phyloP scores from a whole-genome alignment of 2,797 vertebrate genomes.

The Holocentrus rufus region DNA sequence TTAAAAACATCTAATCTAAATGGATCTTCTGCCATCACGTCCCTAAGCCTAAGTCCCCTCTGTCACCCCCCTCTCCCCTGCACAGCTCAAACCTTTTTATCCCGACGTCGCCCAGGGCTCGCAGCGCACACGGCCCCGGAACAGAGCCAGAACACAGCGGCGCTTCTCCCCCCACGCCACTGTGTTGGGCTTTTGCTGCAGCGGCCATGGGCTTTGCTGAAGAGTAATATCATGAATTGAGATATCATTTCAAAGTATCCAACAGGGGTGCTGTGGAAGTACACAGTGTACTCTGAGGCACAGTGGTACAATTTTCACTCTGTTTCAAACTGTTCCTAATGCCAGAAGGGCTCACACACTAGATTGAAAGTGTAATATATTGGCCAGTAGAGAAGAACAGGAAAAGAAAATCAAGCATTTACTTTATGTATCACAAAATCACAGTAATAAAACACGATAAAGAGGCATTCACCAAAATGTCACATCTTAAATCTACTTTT shows the following conservation, averaged over 20 bases:
- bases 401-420: neutral
- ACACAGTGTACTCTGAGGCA: conserved; percentile 32
- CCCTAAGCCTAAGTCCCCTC: conserved; percentile 26
- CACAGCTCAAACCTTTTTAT: conserved; percentile 65
- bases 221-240: conserved; percentile 59
- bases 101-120: conserved; percentile 54
- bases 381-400: neutral
- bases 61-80: conserved; percentile 3
- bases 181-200: conserved; percentile 33
- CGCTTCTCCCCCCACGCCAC: conserved; percentile 23
- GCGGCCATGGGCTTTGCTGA: conserved; percentile 42
- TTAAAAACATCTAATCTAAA: conserved; percentile 73
- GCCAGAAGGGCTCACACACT: neutral
- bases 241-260: conserved; percentile 63
- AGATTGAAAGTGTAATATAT: neutral
- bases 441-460: too few species aligned
- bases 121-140: conserved; percentile 39
- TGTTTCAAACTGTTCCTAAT: conserved; percentile 3
- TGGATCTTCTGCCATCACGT: conserved; percentile 61
- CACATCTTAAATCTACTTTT: too few species aligned
- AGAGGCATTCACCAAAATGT: neutral
- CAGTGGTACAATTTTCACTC: conserved; percentile 8
- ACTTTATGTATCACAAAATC: too few species aligned
- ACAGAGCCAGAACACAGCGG: conserved; percentile 40
- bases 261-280: conserved; percentile 28